phyloP scores from a whole-genome alignment of 1,140 invertebrate species.

The Bombus picipes region DNA sequence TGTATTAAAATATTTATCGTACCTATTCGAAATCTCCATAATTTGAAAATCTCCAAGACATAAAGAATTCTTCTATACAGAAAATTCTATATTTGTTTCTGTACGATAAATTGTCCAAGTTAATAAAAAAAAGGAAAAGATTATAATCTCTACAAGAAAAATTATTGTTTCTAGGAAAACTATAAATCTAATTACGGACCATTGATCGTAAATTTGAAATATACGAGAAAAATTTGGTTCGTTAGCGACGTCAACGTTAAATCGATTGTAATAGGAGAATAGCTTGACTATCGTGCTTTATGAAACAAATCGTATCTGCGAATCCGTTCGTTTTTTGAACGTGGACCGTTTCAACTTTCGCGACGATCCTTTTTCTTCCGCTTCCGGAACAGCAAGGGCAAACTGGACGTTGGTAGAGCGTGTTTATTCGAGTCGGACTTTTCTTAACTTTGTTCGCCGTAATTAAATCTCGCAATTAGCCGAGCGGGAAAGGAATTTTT shows the following conservation, averaged over 20 bases:
- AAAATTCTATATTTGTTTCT: neutral
- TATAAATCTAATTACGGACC: neutral
- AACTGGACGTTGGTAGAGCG: slow-evolving; percentile 6
- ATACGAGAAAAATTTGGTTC: neutral
- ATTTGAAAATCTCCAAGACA: too few species aligned
- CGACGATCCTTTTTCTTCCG: neutral
- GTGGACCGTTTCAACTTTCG: neutral
- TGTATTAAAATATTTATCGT: neutral
- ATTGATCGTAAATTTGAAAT: neutral
- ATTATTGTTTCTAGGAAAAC: neutral
- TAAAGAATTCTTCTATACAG: too few species aligned
- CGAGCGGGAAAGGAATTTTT: slow-evolving; percentile 10
- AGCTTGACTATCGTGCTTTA: neutral
- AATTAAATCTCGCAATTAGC: slow-evolving; percentile 49
- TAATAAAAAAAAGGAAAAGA: neutral
- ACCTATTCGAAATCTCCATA: too few species aligned
- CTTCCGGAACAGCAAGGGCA: neutral
- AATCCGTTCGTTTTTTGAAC: neutral
- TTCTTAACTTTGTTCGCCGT: neutral
- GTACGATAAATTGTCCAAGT: neutral
- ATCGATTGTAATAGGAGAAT: too few species aligned
- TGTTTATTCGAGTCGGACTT: slow-evolving; percentile 31
- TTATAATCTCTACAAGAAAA: neutral
- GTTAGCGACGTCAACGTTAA: neutral
- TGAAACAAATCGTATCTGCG: neutral